Conservation (phyloP, 2,888 invertebrate species). For the Polietes domitor region DNA sequence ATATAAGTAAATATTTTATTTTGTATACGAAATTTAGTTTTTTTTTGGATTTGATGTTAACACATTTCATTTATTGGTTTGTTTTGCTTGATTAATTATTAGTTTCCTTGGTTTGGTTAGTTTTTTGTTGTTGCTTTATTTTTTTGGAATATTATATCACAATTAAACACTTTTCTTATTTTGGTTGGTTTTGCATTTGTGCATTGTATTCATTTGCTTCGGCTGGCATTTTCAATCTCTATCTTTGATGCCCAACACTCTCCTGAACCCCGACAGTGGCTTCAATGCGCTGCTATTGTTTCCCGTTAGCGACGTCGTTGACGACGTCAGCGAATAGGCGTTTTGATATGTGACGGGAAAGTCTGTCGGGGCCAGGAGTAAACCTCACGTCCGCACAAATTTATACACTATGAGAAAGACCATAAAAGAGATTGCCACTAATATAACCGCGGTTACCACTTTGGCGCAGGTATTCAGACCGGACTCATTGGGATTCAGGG, state of each 20-base stretch:
- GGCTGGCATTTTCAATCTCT: slow-evolving; percentile 30
- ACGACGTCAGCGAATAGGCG: slow-evolving; percentile 71
- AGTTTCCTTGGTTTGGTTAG: slow-evolving; percentile 3
- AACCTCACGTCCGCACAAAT: slow-evolving; percentile 89
- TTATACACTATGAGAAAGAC: slow-evolving; percentile 89
- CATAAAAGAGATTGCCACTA: slow-evolving; percentile 86
- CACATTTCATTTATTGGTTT: slow-evolving; percentile 29
- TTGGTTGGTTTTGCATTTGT: not conserved
- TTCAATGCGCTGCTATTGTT: slow-evolving; percentile 72
- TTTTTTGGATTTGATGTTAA: too few species aligned
- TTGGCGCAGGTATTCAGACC: slow-evolving; percentile 88
- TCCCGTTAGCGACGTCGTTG: slow-evolving; percentile 61
- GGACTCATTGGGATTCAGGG: slow-evolving; percentile 84
- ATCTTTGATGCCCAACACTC: slow-evolving; percentile 75
- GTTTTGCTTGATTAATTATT: not conserved
- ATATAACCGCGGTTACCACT: slow-evolving; percentile 86
- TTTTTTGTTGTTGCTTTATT: slow-evolving; percentile 24
- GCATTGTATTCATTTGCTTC: slow-evolving; percentile 36
- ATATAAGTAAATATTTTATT: not conserved
- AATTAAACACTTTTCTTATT: slow-evolving; percentile 14
- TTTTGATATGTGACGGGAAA: slow-evolving; percentile 79
- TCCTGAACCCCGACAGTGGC: slow-evolving; percentile 81
- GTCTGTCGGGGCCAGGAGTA: slow-evolving; percentile 85
- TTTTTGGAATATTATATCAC: slow-evolving; percentile 37
- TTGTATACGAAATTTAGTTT: not conserved